These are phyloP conservation scores for Protomyctophum bolini DNA, from an alignment of 2,113 vertebrate species.

Conservation along the genomic window DNA sequence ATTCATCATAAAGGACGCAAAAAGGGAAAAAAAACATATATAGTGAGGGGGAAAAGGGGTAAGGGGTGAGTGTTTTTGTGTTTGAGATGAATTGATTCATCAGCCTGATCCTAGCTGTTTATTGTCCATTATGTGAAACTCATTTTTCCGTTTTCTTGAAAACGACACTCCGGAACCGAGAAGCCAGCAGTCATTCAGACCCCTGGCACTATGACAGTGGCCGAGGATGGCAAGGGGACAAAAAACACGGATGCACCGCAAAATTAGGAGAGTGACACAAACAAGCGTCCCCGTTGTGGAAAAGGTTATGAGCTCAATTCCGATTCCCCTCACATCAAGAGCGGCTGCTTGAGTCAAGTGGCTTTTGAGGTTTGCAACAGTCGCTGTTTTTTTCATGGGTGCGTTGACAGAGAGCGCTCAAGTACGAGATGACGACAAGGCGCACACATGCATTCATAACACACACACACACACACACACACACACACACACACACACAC, in stretches of 20 bases:
- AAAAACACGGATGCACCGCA: constrained; percentile 24
- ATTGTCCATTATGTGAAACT: constrained; percentile 60
- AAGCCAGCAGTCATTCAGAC: constrained; percentile 9
- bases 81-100: constrained; percentile 48
- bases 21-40: no score
- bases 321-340: constrained; percentile 54
- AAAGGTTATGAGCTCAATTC: constrained; percentile 65
- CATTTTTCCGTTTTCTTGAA: constrained; percentile 48
- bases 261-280: constrained; percentile 69
- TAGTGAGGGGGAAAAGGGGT: no score
- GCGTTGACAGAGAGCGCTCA: constrained; percentile 23
- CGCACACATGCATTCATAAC: background rate
- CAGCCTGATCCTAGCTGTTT: constrained; percentile 58
- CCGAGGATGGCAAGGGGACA: constrained; percentile 49
- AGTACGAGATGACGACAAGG: background rate
- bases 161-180: constrained; percentile 40
- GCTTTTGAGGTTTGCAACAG: constrained; percentile 44
- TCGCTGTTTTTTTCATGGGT: constrained; percentile 45
- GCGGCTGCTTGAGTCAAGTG: constrained; percentile 9
- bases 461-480: no score
- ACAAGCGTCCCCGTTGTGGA: constrained; percentile 74
- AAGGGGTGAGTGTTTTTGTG: constrained; percentile 47
- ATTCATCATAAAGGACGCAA: no score
- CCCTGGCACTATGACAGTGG: constrained; percentile 10
- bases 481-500: no score